Base-by-base conservation (phyloP, 2,888 invertebrate genomes). In the Hydraecia micacea region DNA sequence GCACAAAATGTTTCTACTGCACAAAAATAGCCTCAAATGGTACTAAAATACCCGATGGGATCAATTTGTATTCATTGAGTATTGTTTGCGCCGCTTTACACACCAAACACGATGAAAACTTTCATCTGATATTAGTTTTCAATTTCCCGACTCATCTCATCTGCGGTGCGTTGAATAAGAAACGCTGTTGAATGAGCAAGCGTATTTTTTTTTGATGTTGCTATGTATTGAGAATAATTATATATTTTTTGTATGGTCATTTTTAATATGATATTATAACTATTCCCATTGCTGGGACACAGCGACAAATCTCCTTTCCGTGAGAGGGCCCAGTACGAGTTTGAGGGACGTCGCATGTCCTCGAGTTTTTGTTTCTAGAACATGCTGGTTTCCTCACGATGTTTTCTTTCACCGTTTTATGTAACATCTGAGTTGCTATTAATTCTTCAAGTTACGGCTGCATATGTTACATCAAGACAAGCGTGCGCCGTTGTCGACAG, bases 81-180 rank as follows among this genome's bases (percentile, higher is more conserved):
- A 81, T 85, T 88, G 85, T 87, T 86, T 88, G 86, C 88, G 87
- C 84, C 77, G 77, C 74, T 87, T 88, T 87, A 89, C 80, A 82
- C 79, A 90, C 86, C 65, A 88, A 87, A 89, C 88, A 91, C 91
- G 91, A 91, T 92, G 91, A 88, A 91, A 92, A 93, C 88, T 93
- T 91, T 87, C 83, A 91, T 91, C 88, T 88, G 88, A 91, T 93
- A 93, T 93, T 93, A 93, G 92, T 93, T 93, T 93, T 92, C 92
- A 91, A 92, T 93, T 92, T 91, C 86, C 86, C 87, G 81, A 86
- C 89, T 89, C 89, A 87, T 90, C 88, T 90, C 84, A 82, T 84
- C 76, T 75, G 81, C 36, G 80, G 73, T 80, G 79, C 70, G 62
- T 79, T 84, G 84, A 79, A 86, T 88, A 87, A 81, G 87, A 81